phyloP scores from a whole-genome alignment of 2,888 invertebrate species.

The Eurytoma californica region DNA sequence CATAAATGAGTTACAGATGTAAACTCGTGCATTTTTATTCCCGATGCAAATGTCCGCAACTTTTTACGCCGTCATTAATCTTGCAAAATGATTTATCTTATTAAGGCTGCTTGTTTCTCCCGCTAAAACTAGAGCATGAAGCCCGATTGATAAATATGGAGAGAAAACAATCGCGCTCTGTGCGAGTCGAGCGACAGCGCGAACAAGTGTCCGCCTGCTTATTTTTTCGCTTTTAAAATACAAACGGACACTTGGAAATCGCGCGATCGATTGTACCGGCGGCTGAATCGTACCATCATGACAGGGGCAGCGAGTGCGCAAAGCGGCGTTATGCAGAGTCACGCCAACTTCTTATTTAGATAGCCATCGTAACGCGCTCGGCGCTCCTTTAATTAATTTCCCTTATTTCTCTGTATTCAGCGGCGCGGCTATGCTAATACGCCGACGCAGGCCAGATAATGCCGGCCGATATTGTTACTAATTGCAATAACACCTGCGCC shows the following conservation, averaged over 20 bases:
- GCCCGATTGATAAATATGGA: not conserved
- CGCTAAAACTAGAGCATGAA: slow-evolving; percentile 15
- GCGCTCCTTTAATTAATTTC: slow-evolving; percentile 65
- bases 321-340: slow-evolving; percentile 63
- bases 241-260: not conserved
- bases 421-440: slow-evolving; percentile 55
- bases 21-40: not conserved
- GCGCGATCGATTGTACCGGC: not conserved
- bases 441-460: slow-evolving; percentile 51
- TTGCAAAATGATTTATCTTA: slow-evolving; percentile 15
- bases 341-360: slow-evolving; percentile 70
- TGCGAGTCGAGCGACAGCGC: not conserved
- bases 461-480: slow-evolving; percentile 55
- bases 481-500: slow-evolving; percentile 45
- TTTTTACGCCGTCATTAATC: slow-evolving; percentile 4
- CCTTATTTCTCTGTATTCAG: slow-evolving; percentile 54
- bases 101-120: slow-evolving; percentile 2
- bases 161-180: too few relatives aligned
- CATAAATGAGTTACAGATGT: not conserved
- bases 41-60: not conserved
- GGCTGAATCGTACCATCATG: too few relatives aligned
- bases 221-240: too few relatives aligned
- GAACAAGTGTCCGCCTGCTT: slow-evolving; percentile 2
- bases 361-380: slow-evolving; percentile 60
- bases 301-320: not conserved